These are phyloP conservation scores for Drosophila vallismaia DNA, from an alignment of 2,888 invertebrate species.

Conservation along the genomic window DNA sequence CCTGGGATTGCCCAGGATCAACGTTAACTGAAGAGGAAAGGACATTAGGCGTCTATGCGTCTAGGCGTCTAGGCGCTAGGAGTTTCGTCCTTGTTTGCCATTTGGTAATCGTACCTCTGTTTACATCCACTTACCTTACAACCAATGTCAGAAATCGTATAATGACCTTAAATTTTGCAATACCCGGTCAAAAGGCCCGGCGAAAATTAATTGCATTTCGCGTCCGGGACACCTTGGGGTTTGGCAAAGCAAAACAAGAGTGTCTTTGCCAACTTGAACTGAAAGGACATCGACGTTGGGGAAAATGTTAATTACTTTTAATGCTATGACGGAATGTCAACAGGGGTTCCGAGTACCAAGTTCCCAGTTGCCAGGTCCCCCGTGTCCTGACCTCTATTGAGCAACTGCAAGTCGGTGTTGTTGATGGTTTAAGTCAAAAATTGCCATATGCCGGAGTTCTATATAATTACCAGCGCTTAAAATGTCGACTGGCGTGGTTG, in stretches of 20 bases:
- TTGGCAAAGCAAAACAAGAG: constrained; percentile 11
- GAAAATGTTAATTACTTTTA: constrained; percentile 71
- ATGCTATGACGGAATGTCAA: constrained; percentile 65
- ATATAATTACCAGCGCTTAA: constrained; percentile 1
- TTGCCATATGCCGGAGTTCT: constrained; percentile 2
- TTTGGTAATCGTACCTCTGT: constrained; percentile 12
- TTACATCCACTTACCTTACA: neutral
- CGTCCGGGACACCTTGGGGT: constrained; percentile 26
- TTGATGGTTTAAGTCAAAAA: neutral
- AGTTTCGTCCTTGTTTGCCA: constrained; percentile 1
- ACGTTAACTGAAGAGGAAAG: constrained; percentile 1
- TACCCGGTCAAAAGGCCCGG: neutral
- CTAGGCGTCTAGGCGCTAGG: neutral
- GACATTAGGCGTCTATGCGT: neutral
- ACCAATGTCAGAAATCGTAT: constrained; percentile 16
- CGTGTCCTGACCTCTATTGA: neutral
- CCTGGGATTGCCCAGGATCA: constrained; percentile 1
- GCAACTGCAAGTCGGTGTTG: neutral
- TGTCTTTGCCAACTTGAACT: constrained; percentile 25
- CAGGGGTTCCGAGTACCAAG: constrained; percentile 34
- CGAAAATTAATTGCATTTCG: constrained; percentile 38
- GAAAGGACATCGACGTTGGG: constrained; percentile 22
- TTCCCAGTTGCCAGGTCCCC: neutral
- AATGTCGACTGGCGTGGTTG: neutral
- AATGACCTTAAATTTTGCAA: constrained; percentile 16